Base-by-base conservation (phyloP, 2,113 vertebrate genomes). In the Ictalurus punctatus region DNA sequence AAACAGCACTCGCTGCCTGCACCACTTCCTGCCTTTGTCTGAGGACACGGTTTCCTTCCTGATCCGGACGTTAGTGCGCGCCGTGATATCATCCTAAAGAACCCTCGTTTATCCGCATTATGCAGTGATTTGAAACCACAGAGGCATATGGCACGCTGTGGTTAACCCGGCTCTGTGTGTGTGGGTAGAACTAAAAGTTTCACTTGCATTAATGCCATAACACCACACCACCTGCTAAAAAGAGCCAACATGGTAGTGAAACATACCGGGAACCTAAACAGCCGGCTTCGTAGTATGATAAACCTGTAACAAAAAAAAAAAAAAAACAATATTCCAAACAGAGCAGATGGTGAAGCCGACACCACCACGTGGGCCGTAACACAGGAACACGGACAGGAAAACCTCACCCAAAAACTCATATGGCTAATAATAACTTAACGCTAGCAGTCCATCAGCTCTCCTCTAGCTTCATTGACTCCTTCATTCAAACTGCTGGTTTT, bases 1-100 rank as follows among this genome's bases (percentile, higher is more conserved):
- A 82, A 86, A 69, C 40, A 19, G 63, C 69, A 63, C 78, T 56
- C 48, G 48, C 56, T 86, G 69, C 79, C 89, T 83, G 67, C 13
- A 58, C 85, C 91, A 86, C 93, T 94, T 96, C 95, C 95, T 92
- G 93, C 92, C 93, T 95, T 96, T 96, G 95, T 95, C 87, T 87
- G 79, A 34, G 16, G 48, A 88, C 40, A 74, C 74, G 44, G 87
- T 90, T 95, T 94, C 94, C 94, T 94, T 94, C 92, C 94, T 93
- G 84, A 58, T 59, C 14, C 14, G 85, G 76, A 56, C 27, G 58
- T 73, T 84, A 69, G 37, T 59, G 23, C 16, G 61, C 14, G n/a
- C 71, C 54, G 54, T 89, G 90, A 91, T 91, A 88, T 89, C 88
- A 87, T 69, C 65, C 78, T 6, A 69, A 87, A 85, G 83, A 16